Evolutionary conservation across 2,888 invertebrate genomes (phyloP).

Genomic region (Caenorhabditis doughertyi): DNA sequence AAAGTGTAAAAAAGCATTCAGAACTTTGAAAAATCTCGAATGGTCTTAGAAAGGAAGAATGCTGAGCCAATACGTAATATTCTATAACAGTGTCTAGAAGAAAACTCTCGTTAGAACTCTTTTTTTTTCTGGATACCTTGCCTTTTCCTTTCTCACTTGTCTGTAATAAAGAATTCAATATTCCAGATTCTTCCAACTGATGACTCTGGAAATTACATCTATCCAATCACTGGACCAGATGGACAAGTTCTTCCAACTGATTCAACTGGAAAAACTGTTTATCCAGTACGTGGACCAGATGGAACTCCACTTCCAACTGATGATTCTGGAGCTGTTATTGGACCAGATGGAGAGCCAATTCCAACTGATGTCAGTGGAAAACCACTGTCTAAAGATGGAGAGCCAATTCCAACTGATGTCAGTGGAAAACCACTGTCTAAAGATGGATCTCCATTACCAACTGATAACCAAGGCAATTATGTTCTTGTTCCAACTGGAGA

Average conservation of each 20-base stretch:
- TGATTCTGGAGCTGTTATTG: slow-evolving; percentile 46
- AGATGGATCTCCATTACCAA: slow-evolving; percentile 63
- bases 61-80: no score
- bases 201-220: slow-evolving; percentile 1
- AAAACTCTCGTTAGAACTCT: no score
- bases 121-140: no score
- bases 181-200: slow-evolving; percentile 6
- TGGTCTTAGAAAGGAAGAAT: no score
- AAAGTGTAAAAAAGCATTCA: no score
- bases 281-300: slow-evolving; percentile 40
- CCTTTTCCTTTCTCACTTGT: no score
- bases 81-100: no score
- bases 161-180: no score
- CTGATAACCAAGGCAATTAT: slow-evolving; percentile 25
- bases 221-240: slow-evolving; percentile 23
- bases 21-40: no score
- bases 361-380: slow-evolving; percentile 64
- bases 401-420: slow-evolving; percentile 71
- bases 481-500: slow-evolving; percentile 33
- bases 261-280: slow-evolving; percentile 48
- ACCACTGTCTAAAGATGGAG: slow-evolving; percentile 60
- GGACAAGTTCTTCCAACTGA: slow-evolving; percentile 54
- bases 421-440: slow-evolving; percentile 50
- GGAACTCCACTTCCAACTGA: slow-evolving; percentile 59
- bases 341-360: slow-evolving; percentile 33